A percentile compares a stretch with the other conserved stretches of the same genome.
Evolutionary conservation across 2,888 invertebrate species (phyloP).

Genomic region (Brassicogethes aeneus): DNA sequence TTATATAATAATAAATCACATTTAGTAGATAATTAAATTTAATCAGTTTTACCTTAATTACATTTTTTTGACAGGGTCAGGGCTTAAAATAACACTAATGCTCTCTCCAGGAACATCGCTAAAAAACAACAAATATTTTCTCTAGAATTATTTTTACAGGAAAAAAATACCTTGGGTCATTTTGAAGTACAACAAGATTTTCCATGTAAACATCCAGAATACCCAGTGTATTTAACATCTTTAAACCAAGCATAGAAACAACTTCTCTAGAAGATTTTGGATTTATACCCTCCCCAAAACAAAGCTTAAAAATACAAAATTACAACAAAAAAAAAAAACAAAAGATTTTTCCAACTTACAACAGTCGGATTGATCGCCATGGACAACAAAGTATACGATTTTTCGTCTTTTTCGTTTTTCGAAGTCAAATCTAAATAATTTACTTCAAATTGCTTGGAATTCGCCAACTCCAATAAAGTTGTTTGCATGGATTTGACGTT

Average conservation of each 20-base stretch:
- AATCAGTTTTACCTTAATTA: no score
- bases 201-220: not conserved
- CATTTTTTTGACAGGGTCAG: not conserved
- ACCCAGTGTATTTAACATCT: slow-evolving; percentile 13
- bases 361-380: slow-evolving; percentile 24
- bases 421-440: not conserved
- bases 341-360: slow-evolving; percentile 19
- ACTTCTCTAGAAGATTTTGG: slow-evolving; percentile 20
- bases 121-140: not conserved
- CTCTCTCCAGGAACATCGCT: not conserved
- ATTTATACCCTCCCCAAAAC: slow-evolving; percentile 24
- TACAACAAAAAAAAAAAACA: slow-evolving; percentile 5
- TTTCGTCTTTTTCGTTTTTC: slow-evolving; percentile 11
- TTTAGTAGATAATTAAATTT: no score
- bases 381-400: slow-evolving; percentile 20
- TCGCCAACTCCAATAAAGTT: not conserved
- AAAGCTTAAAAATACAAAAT: slow-evolving; percentile 20
- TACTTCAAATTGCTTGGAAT: not conserved
- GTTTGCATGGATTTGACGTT: no score
- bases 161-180: no score
- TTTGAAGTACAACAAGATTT: no score
- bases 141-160: no score
- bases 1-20: no score
- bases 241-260: slow-evolving; percentile 22
- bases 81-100: not conserved